phyloP scores from a whole-genome alignment of 2,797 vertebrate species.

The Mionectes olivaceus region DNA sequence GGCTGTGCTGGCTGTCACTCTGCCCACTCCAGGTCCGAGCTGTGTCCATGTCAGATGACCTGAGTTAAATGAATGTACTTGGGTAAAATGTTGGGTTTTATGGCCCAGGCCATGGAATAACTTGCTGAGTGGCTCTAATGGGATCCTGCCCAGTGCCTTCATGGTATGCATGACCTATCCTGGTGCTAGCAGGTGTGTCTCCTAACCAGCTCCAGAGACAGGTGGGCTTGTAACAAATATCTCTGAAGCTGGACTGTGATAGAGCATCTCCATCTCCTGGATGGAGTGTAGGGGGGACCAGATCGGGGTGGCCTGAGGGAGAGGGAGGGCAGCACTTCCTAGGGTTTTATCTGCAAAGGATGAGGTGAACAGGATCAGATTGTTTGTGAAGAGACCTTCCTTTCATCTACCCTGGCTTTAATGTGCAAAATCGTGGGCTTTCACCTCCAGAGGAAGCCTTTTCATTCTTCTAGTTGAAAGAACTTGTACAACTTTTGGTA shows the following conservation, averaged over 20 bases:
- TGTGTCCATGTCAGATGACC: neutral
- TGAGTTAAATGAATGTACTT: neutral
- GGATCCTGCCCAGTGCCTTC: neutral
- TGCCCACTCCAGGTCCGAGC: neutral
- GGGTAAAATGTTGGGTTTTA: neutral
- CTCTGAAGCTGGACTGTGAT: neutral
- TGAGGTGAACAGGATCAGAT: fast-evolving
- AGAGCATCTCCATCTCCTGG: neutral
- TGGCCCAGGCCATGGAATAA: neutral
- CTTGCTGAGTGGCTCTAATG: neutral
- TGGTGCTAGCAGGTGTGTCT: neutral
- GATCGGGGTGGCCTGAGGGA: neutral
- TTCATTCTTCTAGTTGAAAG: neutral
- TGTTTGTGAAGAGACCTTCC: neutral
- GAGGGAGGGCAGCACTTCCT: neutral
- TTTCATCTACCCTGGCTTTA: conserved; percentile 11
- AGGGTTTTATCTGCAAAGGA: neutral
- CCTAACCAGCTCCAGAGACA: neutral
- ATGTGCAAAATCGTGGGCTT: neutral
- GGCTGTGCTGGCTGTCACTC: neutral
- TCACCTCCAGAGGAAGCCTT: neutral
- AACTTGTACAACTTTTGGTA: neutral
- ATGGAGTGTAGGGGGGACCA: neutral
- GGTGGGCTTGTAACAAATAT: neutral
- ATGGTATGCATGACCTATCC: neutral